Percentiles rank a stretch among this genome's conserved stretches.
phyloP scores from a whole-genome alignment of 2,888 invertebrate species.

The Synergus itoensis region DNA sequence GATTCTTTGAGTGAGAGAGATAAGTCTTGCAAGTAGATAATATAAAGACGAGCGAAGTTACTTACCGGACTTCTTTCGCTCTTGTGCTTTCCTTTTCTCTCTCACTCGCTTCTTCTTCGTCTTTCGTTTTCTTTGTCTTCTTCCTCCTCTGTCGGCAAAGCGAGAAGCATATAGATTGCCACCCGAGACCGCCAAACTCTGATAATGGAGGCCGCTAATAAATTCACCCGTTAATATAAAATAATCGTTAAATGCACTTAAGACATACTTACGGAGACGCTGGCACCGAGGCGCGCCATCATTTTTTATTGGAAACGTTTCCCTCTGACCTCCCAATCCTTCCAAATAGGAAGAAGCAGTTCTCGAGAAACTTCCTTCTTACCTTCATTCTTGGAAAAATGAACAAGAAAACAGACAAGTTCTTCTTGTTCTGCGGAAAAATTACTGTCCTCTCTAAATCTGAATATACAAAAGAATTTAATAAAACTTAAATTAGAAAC shows the following conservation, averaged over 20 bases:
- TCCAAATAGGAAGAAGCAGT: conserved; percentile 7
- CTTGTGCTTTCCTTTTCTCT: neutral
- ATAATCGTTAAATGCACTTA: conserved; percentile 76
- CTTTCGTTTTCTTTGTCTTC: conserved; percentile 50
- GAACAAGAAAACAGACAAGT: neutral
- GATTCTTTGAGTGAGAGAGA: conserved; percentile 41
- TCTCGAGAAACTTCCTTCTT: conserved; percentile 3
- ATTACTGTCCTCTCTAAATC: neutral
- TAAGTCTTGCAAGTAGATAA: conserved; percentile 37
- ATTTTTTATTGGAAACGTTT: conserved; percentile 70
- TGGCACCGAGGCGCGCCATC: conserved; percentile 64
- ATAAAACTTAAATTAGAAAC: too few relatives aligned
- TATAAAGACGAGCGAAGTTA: conserved; percentile 41
- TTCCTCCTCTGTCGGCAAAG: conserved; percentile 41
- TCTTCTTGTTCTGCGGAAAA: too few relatives aligned
- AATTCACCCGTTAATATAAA: conserved; percentile 74
- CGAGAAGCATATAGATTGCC: conserved; percentile 49
- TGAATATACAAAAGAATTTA: neutral
- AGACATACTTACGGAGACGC: conserved; percentile 69
- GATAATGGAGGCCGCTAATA: conserved; percentile 75
- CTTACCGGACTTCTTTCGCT: conserved; percentile 36
- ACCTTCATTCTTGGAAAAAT: conserved; percentile 37
- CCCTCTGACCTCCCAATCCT: conserved; percentile 56
- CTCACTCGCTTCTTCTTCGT: neutral
- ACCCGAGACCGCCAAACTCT: conserved; percentile 65